phyloP scores from a whole-genome alignment of 2,797 vertebrate species.

The Girardinus metallicus region DNA sequence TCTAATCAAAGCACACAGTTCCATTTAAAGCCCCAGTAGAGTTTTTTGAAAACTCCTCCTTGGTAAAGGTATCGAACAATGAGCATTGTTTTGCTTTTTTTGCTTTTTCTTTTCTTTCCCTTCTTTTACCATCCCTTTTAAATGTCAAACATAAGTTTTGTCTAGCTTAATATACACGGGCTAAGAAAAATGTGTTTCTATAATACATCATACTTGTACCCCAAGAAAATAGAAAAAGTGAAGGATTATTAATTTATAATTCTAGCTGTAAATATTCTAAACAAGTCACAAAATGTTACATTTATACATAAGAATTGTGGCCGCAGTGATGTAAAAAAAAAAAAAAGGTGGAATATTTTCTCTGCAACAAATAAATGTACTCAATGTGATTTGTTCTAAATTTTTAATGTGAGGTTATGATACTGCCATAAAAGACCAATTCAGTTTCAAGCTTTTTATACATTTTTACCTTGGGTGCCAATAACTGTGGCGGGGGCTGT shows the following conservation, averaged over 20 bases:
- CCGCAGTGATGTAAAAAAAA: not conserved
- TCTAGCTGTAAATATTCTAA: not conserved
- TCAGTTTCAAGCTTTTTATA: not conserved
- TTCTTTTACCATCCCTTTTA: not conserved
- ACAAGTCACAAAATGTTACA: not conserved
- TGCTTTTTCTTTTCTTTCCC: not conserved
- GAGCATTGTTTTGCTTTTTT: not conserved
- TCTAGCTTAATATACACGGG: not conserved
- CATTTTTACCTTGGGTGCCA: not conserved
- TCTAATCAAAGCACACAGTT: not conserved
- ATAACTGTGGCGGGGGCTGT: not conserved
- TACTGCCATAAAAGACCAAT: not conserved
- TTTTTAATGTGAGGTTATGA: not conserved
- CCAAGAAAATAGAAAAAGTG: not conserved
- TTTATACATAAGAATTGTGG: not conserved
- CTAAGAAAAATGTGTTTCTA: not conserved
- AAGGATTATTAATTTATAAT: not conserved
- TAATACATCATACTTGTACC: not conserved
- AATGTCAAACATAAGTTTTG: not conserved
- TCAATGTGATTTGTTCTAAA: not conserved
- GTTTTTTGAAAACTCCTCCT: not conserved
- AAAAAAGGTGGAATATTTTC: not conserved
- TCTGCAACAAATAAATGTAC: constrained; percentile 42
- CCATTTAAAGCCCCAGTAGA: not conserved
- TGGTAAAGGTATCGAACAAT: not conserved